Evolutionary conservation across 2,797 vertebrate species (phyloP).

Genomic region (Rhinatrema bivittatum): DNA sequence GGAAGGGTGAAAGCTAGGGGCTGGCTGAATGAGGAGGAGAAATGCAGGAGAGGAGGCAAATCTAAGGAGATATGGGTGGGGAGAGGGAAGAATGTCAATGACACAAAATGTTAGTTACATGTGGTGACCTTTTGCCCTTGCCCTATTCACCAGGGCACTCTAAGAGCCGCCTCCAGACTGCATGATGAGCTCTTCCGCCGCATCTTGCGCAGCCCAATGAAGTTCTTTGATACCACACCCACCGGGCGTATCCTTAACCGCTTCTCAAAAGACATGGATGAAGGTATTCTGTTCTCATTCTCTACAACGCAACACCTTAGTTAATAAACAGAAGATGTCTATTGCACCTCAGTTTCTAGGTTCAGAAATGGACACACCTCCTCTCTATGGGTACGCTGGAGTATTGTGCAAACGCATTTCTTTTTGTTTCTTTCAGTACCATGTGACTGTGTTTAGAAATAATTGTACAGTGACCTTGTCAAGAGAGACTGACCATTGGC

Average conservation of each 20-base stretch:
- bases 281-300: constrained; percentile 57
- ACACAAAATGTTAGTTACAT: too few relatives aligned
- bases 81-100: too few relatives aligned
- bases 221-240: constrained; percentile 85
- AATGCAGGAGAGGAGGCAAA: too few relatives aligned
- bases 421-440: too few relatives aligned
- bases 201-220: constrained; percentile 88
- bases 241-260: constrained; percentile 79
- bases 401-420: too few relatives aligned
- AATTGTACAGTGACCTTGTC: not conserved
- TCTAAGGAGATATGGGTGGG: too few relatives aligned
- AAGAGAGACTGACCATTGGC: not conserved
- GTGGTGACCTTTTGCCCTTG: not conserved
- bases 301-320: not conserved
- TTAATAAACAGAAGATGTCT: not conserved
- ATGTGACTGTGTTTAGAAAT: accelerated
- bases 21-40: too few relatives aligned
- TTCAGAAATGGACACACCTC: not conserved
- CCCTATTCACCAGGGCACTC: constrained; percentile 60
- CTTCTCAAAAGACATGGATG: constrained; percentile 90
- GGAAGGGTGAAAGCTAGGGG: too few relatives aligned
- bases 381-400: too few relatives aligned
- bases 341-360: not conserved
- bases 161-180: constrained; percentile 79
- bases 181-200: constrained; percentile 81